A percentile compares a stretch with the other conserved stretches of the same genome.
phyloP scores from a whole-genome alignment of 2,797 vertebrate species.

The Kryptolebias ocellatus region DNA sequence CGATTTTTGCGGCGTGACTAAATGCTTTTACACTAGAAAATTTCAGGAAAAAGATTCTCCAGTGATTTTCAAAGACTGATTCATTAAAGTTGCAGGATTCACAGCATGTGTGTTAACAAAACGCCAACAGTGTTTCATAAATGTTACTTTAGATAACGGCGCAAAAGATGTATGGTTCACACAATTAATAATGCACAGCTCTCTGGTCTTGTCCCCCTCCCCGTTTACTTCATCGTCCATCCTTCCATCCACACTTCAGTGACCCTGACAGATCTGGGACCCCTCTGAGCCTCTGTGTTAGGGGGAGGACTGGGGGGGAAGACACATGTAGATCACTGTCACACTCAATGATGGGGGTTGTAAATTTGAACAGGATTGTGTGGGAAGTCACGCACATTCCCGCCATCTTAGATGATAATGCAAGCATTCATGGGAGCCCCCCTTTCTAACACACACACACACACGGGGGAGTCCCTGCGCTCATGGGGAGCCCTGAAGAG shows the following conservation, averaged over 20 bases:
- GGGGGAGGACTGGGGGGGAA: slow-evolving; percentile 1
- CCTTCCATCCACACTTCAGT: slow-evolving; percentile 8
- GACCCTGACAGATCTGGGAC: slow-evolving; percentile 23
- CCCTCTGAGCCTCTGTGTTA: neutral
- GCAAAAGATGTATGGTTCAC: neutral
- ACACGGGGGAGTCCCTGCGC: neutral
- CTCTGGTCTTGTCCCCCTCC: neutral
- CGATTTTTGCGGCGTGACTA: neutral
- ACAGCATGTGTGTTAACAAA: neutral
- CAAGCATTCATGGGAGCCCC: slow-evolving; percentile 1
- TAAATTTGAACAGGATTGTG: slow-evolving; percentile 29
- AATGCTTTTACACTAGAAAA: too few species aligned
- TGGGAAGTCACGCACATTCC: slow-evolving; percentile 11
- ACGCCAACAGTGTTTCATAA: neutral
- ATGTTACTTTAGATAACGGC: neutral
- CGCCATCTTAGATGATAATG: slow-evolving; percentile 30
- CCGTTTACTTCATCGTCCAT: slow-evolving; percentile 1
- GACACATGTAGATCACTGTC: slow-evolving; percentile 45
- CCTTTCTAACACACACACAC: neutral
- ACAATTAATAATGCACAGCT: neutral
- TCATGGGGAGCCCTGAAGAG: slow-evolving; percentile 17
- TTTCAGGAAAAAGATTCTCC: neutral
- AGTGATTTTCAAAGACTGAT: neutral
- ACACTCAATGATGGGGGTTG: slow-evolving; percentile 43
- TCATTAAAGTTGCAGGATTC: neutral